Evolutionary conservation across 2,113 vertebrate genomes (phyloP).

Genomic region (Gopherus evgoodei): DNA sequence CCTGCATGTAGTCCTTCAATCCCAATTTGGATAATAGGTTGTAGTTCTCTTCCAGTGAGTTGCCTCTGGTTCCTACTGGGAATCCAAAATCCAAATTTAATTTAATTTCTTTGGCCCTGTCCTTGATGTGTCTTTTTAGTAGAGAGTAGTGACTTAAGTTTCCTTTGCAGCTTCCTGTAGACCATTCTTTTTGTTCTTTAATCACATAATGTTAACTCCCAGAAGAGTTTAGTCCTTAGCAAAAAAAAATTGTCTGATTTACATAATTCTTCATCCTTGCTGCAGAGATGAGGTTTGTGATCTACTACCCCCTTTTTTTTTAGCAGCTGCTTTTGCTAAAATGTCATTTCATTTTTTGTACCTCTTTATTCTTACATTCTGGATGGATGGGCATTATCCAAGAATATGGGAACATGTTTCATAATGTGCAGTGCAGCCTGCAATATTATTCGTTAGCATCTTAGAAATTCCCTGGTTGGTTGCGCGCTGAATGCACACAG

Average conservation of each 20-base stretch:
- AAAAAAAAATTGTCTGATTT: neutral
- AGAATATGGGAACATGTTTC: slow-evolving; percentile 12
- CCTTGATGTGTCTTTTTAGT: neutral
- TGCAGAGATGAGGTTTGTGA: neutral
- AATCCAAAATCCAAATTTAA: neutral
- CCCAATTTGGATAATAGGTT: neutral
- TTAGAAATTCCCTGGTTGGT: slow-evolving; percentile 23
- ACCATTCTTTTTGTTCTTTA: accelerated
- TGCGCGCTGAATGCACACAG: slow-evolving; percentile 5
- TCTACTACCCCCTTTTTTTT: neutral
- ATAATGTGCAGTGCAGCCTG: slow-evolving; percentile 33
- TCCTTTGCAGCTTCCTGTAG: neutral
- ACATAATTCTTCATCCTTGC: neutral
- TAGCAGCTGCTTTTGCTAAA: neutral
- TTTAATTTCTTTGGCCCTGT: neutral
- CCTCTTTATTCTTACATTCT: slow-evolving; percentile 4
- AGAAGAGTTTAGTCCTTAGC: neutral
- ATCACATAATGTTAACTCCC: neutral
- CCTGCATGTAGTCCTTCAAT: neutral
- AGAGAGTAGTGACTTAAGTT: neutral
- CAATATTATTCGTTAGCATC: slow-evolving; percentile 7
- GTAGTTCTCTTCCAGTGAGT: neutral
- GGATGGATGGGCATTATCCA: slow-evolving; percentile 39
- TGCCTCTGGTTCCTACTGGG: neutral
- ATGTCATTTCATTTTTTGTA: neutral